Evolutionary conservation across 2,797 vertebrate species (phyloP), one percentile per base, ranked within the genome.

Genomic region (Sciurus carolinensis): DNA sequence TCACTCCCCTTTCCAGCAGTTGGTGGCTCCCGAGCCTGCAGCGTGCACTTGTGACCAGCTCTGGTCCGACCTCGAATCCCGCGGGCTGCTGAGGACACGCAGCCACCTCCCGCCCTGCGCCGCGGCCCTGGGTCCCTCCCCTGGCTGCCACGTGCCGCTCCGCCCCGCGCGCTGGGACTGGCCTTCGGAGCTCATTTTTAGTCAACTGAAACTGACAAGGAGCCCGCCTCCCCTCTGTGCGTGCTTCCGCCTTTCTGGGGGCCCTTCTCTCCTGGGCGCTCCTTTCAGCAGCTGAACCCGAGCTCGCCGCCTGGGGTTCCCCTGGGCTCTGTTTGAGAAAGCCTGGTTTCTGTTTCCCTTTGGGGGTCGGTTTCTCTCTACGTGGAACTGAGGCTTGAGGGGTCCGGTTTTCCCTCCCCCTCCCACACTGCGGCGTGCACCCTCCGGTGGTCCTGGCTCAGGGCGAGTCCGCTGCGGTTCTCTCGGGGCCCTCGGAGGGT

Each of bases 251-350:
- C 7, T 8, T 52, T 8, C 85, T 42, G 52, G 52, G 5, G 1
- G 4, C 17, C 54, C 13, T 20, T 30, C 30, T 4, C 44, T 20
- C 64, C 73, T 44, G 11, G 12, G 13, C 33, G 28, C 1, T 6
- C 33, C 44, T 17, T 59, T 44, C 57, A 8, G 5, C 10, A 0
- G 14, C 22, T 59, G 17, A 5, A 7, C 54, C 17, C 54, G 14
- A 14, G 18, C 18, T 15, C 17, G 17, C 4, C 2, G 54, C 13
- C 12, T 52, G 1, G 14, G 0, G 11, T 59, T 11, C 30, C 13
- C 9, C 8, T 28, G 64, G 39, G 54, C 12, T 50, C 9, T 42
- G 6, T 69, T 59, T 81, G 59, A 86, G 50, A 9, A 72, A 64
- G 24, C 33, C 64, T 75, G 30, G 20, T 17, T 69, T 85, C 24